phyloP scores from a whole-genome alignment of 2,113 vertebrate species.

The Kryptolebias marmoratus region DNA sequence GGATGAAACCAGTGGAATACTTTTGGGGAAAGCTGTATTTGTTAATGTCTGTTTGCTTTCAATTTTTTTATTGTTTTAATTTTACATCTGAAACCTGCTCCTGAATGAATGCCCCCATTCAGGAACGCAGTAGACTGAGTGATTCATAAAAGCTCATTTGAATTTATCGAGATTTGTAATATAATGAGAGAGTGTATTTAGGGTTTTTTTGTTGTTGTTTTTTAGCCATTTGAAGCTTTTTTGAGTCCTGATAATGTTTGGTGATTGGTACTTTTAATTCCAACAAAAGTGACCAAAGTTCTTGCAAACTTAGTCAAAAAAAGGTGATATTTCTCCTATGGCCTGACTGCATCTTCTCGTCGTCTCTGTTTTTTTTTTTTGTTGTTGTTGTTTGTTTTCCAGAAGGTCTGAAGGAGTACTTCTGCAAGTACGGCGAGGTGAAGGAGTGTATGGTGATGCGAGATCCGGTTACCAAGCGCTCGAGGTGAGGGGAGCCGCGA shows the following conservation, averaged over 20 bases:
- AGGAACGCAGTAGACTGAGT: slow-evolving; percentile 20
- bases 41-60: slow-evolving; percentile 27
- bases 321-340: background rate
- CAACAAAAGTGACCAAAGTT: slow-evolving; percentile 1
- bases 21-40: slow-evolving; percentile 13
- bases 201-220: background rate
- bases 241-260: background rate
- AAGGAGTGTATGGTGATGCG: slow-evolving; percentile 99
- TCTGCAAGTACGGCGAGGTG: slow-evolving; percentile 99
- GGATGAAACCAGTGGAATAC: slow-evolving; percentile 1
- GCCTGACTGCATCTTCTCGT: background rate
- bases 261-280: background rate
- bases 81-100: slow-evolving; percentile 13
- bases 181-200: background rate
- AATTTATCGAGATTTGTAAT: slow-evolving; percentile 6
- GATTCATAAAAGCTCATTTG: slow-evolving; percentile 13
- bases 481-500: slow-evolving; percentile 87
- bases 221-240: background rate
- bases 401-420: slow-evolving; percentile 99
- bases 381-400: slow-evolving; percentile 58
- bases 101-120: slow-evolving; percentile 63
- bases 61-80: background rate
- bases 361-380: background rate
- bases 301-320: background rate
- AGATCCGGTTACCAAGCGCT: slow-evolving; percentile 99